phyloP scores from a whole-genome alignment of 1,140 invertebrate species.

The Portunus trituberculatus region DNA sequence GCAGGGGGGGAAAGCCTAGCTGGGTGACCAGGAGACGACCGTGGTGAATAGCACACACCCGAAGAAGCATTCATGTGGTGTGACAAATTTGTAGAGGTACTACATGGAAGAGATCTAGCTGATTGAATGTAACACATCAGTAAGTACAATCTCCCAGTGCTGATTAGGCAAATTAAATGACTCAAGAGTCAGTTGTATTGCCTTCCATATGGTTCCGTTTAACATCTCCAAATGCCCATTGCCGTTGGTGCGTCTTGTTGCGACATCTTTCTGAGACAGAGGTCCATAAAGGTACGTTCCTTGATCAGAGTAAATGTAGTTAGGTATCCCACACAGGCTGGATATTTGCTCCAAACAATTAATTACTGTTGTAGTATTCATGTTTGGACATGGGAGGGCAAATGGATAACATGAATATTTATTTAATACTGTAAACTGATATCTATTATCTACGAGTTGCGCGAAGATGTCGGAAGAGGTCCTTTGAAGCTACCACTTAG shows the following conservation, averaged over 20 bases:
- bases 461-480: background rate
- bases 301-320: background rate
- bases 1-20: no score
- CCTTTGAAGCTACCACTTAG: conserved; percentile 28
- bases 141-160: conserved; percentile 52
- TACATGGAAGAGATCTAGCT: conserved; percentile 57
- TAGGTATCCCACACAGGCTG: conserved; percentile 24
- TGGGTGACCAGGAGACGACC: no score
- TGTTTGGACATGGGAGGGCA: conserved; percentile 37
- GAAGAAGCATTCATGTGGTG: no score
- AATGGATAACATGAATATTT: conserved; percentile 33
- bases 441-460: no score
- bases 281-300: no score
- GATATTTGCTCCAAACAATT: conserved; percentile 15
- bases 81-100: conserved; percentile 38
- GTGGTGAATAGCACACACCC: no score
- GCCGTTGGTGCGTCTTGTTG: conserved; percentile 12
- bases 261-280: background rate
- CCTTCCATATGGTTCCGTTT: conserved; percentile 38
- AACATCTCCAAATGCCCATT: conserved; percentile 24
- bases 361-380: conserved; percentile 5
- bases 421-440: conserved; percentile 23
- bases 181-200: conserved; percentile 21
- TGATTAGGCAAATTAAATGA: background rate
- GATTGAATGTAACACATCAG: conserved; percentile 7